Evolutionary conservation across 2,113 vertebrate species (phyloP).

Genomic region (Mungos mungo): DNA sequence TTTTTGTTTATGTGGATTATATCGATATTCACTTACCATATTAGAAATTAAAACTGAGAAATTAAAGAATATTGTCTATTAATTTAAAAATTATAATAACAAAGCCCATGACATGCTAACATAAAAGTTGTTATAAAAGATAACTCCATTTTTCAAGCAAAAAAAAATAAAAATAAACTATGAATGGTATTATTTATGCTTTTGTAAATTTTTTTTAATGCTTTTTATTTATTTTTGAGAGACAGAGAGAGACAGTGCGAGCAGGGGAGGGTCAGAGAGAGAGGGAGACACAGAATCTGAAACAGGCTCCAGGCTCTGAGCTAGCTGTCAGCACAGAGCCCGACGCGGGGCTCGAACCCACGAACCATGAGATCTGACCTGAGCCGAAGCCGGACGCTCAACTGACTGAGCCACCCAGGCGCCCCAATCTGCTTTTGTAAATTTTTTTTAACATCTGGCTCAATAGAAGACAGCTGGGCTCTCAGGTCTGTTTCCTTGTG

Average conservation of each 20-base stretch:
- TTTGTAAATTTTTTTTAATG: background rate
- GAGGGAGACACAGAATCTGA: too few species aligned
- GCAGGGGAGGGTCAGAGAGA: too few species aligned
- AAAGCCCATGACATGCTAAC: background rate
- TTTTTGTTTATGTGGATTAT: background rate
- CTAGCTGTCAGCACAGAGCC: too few species aligned
- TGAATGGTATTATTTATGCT: background rate
- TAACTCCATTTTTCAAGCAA: background rate
- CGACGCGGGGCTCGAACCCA: too few species aligned
- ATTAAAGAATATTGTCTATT: background rate
- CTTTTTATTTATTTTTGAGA: too few species aligned
- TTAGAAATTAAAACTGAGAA: slow-evolving; percentile 1
- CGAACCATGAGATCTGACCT: too few species aligned
- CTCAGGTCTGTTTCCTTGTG: background rate
- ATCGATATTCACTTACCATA: background rate
- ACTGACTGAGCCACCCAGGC: too few species aligned
- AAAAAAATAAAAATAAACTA: background rate
- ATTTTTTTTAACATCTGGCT: background rate
- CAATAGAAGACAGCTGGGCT: background rate
- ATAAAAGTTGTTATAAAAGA: background rate
- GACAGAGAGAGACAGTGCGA: too few species aligned
- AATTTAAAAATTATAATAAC: background rate
- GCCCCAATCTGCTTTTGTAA: background rate
- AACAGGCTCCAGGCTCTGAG: too few species aligned
- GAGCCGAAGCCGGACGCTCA: too few species aligned